These are phyloP conservation scores for Diuraphis noxia DNA, from an alignment of 1,140 invertebrate genomes.

Conservation along the genomic window DNA sequence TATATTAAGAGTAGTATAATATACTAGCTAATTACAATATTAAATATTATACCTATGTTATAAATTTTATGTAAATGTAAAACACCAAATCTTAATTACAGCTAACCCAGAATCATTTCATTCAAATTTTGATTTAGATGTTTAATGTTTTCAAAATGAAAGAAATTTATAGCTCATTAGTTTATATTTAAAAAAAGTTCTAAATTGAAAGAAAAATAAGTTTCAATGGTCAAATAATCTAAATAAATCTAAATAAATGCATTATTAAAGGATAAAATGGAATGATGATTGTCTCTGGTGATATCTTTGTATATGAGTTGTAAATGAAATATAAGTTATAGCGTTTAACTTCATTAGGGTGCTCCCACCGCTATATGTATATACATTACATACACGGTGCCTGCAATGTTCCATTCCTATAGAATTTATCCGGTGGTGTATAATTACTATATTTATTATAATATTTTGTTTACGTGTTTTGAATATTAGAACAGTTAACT, in stretches of 20 bases:
- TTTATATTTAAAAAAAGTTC: neutral
- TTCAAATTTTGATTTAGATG: neutral
- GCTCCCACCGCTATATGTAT: neutral
- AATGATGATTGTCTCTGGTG: neutral
- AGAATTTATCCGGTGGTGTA: neutral
- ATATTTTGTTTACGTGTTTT: conserved; percentile 14
- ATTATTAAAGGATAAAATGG: neutral
- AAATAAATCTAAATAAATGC: neutral
- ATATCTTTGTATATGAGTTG: neutral
- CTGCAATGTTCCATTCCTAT: neutral
- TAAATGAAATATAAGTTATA: neutral
- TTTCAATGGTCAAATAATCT: neutral
- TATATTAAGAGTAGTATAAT: too few relatives aligned
- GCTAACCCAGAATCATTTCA: neutral
- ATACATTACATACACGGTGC: neutral
- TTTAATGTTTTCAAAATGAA: neutral
- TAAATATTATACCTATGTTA: neutral
- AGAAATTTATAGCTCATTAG: neutral
- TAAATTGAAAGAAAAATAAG: neutral
- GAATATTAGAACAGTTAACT: neutral
- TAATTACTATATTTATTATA: conserved; percentile 18
- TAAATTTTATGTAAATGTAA: neutral
- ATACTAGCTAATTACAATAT: neutral
- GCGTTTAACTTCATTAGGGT: neutral
- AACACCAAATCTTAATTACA: too few relatives aligned